Conservation (phyloP, 1,140 invertebrate species). For the Bombus impatiens region DNA sequence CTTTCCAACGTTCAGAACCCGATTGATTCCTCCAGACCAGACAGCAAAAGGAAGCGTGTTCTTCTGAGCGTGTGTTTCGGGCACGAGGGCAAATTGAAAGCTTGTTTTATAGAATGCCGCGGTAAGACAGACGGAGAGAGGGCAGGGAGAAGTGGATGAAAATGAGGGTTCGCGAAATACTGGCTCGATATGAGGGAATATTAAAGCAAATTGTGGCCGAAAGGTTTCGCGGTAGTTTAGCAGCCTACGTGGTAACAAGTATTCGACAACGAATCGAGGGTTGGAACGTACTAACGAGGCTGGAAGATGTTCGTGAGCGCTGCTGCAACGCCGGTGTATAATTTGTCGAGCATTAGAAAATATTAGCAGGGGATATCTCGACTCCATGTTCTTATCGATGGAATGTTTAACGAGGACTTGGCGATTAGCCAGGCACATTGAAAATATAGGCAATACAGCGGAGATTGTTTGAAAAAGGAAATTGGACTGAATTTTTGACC, state of each 20-base stretch:
- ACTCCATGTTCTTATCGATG: conserved; percentile 4
- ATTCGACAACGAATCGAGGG: conserved; percentile 15
- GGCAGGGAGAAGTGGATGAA: not conserved
- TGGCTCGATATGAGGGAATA: not conserved
- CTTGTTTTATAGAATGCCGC: not conserved
- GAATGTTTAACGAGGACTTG: not conserved
- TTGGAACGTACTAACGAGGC: conserved; percentile 22
- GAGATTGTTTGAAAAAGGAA: not conserved
- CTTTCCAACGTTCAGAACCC: not conserved
- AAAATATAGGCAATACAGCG: not conserved
- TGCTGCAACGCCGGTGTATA: not conserved
- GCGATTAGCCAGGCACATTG: not conserved
- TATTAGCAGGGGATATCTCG: conserved; percentile 19
- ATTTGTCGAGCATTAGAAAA: conserved; percentile 26
- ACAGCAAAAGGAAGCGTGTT: too few relatives aligned
- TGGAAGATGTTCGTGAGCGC: conserved; percentile 9
- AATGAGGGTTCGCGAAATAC: conserved; percentile 27
- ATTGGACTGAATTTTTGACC: too few relatives aligned
- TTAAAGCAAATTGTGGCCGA: conserved; percentile 39
- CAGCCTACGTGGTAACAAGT: conserved; percentile 13
- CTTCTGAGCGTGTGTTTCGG: too few relatives aligned
- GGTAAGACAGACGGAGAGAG: not conserved
- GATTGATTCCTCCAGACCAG: not conserved
- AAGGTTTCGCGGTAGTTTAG: conserved; percentile 32
- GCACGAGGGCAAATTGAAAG: conserved; percentile 11